phyloP scores from a whole-genome alignment of 2,797 vertebrate genomes.

The Diglossa cyanea region DNA sequence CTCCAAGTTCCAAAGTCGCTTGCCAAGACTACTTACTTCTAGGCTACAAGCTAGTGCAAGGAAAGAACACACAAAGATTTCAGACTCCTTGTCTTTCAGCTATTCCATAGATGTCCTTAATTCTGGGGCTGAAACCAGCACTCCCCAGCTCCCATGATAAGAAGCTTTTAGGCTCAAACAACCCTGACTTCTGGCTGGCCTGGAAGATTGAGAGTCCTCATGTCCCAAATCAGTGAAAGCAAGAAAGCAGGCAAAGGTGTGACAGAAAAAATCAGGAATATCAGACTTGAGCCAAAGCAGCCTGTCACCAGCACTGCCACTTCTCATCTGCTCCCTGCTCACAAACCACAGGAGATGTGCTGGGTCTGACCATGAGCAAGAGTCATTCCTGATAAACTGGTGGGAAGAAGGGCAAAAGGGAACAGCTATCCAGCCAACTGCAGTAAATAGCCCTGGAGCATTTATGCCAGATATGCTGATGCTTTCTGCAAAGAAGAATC shows the following conservation, averaged over 20 bases:
- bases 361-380: not conserved
- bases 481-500: not conserved
- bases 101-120: not conserved
- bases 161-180: not conserved
- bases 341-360: not conserved
- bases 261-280: not conserved
- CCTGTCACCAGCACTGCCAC: not conserved
- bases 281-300: not conserved
- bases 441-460: not conserved
- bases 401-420: not conserved
- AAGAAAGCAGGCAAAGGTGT: not conserved
- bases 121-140: not conserved
- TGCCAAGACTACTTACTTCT: not conserved
- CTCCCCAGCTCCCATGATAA: not conserved
- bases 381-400: not conserved
- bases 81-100: not conserved
- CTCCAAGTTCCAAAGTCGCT: not conserved
- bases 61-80: not conserved
- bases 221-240: not conserved
- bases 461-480: not conserved
- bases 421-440: not conserved
- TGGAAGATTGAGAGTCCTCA: not conserved
- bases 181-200: not conserved
- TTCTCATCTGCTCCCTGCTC: not conserved
- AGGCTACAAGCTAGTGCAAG: not conserved